Percentiles rank a stretch among this genome's conserved stretches.
Conservation (phyloP, 2,797 vertebrate genomes). For the Scolopax rusticola region DNA sequence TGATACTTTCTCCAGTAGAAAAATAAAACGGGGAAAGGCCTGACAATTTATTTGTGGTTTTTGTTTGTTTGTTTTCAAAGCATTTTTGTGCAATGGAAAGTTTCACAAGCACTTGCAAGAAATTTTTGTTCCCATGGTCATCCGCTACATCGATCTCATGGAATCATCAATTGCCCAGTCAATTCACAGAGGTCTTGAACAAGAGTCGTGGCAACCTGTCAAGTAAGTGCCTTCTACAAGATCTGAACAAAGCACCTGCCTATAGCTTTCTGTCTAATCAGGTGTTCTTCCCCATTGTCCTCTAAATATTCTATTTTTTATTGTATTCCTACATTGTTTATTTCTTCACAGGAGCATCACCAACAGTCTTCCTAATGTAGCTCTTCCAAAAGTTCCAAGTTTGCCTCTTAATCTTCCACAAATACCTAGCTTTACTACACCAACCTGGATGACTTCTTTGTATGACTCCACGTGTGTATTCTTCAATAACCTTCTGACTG, state of each 20-base stretch:
- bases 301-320: conserved; percentile 77
- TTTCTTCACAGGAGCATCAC: conserved; percentile 93
- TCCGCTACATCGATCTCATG: conserved; percentile 98
- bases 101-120: conserved; percentile 98
- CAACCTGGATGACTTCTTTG: conserved; percentile 95
- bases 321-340: conserved; percentile 81
- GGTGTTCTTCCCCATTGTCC: conserved; percentile 56
- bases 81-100: conserved; percentile 91
- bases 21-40: not conserved
- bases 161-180: conserved; percentile 98
- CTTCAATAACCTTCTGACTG: conserved; percentile 80
- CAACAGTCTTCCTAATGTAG: conserved; percentile 95
- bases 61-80: conserved; percentile 80
- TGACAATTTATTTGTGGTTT: not conserved
- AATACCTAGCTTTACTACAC: conserved; percentile 95
- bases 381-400: conserved; percentile 96
- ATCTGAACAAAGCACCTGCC: not conserved
- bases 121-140: conserved; percentile 91
- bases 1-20: not conserved
- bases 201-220: conserved; percentile 97
- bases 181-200: conserved; percentile 95
- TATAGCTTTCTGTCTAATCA: conserved; percentile 49
- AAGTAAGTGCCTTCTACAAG: conserved; percentile 85
- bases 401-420: conserved; percentile 94
- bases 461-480: conserved; percentile 97